Evolutionary conservation across 2,888 invertebrate genomes (phyloP).

Genomic region (Scaptomyza cyrtandrae): DNA sequence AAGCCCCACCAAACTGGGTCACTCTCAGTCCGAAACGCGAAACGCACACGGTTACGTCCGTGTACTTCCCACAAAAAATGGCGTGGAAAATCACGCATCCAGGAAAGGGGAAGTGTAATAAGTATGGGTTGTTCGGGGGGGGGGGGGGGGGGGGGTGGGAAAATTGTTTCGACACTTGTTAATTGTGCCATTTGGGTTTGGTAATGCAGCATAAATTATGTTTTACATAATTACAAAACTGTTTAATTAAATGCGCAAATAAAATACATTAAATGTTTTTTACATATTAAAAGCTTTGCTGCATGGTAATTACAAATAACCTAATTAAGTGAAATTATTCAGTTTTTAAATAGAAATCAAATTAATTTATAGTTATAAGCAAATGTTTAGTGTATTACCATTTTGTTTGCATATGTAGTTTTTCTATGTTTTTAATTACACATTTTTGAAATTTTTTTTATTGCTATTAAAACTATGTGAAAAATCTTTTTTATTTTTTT

Average conservation of each 20-base stretch:
- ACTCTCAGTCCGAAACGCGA: slow-evolving; percentile 43
- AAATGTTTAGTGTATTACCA: not conserved
- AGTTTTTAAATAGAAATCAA: too few species aligned
- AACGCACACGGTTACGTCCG: not conserved
- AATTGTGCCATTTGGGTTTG: not conserved
- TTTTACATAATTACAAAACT: not conserved
- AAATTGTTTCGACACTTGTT: slow-evolving; percentile 1
- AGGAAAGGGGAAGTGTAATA: not conserved
- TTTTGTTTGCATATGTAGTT: not conserved
- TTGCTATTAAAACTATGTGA: too few species aligned
- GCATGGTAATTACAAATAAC: too few species aligned
- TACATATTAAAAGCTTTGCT: too few species aligned
- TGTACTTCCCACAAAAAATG: slow-evolving; percentile 30
- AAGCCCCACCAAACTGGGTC: slow-evolving; percentile 63
- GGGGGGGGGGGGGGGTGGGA: not conserved
- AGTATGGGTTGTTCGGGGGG: too few species aligned
- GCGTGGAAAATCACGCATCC: slow-evolving; percentile 43
- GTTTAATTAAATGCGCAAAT: not conserved
- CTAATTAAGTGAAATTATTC: not conserved
- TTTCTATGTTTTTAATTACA: too few species aligned
- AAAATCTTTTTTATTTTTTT: too few species aligned
- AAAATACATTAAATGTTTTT: too few species aligned
- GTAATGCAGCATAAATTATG: slow-evolving; percentile 1
- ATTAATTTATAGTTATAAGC: too few species aligned
- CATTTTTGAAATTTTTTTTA: too few species aligned